These are phyloP conservation scores for Tholera decimalis DNA, from an alignment of 2,888 invertebrate genomes.

Conservation along the genomic window DNA sequence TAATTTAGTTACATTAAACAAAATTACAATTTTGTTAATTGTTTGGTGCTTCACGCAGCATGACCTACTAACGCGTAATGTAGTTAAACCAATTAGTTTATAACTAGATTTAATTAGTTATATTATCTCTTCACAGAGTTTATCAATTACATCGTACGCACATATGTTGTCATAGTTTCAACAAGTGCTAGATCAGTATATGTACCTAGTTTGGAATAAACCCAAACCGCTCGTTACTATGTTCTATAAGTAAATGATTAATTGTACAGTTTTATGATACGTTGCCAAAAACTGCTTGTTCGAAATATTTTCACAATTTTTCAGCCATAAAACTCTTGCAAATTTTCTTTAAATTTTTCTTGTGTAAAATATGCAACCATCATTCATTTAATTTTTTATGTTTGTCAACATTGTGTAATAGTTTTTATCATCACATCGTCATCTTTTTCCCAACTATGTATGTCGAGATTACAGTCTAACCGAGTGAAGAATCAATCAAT, in stretches of 20 bases:
- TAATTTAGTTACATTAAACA: constrained; percentile 15
- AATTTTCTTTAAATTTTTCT: not conserved
- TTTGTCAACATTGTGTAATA: too few species aligned
- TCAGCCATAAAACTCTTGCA: not conserved
- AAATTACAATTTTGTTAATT: not conserved
- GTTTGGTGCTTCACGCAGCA: not conserved
- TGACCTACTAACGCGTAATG: constrained; percentile 9
- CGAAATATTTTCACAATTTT: not conserved
- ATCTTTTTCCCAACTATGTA: too few species aligned
- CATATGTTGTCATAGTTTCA: not conserved
- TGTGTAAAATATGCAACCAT: not conserved
- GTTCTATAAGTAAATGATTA: constrained; percentile 24
- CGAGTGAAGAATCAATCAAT: too few species aligned
- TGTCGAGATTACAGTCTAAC: too few species aligned
- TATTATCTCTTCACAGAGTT: not conserved
- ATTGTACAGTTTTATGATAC: constrained; percentile 4
- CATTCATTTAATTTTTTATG: not conserved
- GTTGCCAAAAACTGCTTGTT: constrained; percentile 17
- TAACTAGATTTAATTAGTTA: not conserved
- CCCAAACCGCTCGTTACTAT: constrained; percentile 28
- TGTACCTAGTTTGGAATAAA: constrained; percentile 19
- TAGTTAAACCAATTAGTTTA: constrained; percentile 13
- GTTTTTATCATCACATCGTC: too few species aligned
- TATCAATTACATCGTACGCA: not conserved
- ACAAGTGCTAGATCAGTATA: constrained; percentile 18